phyloP scores from a whole-genome alignment of 2,113 vertebrate genomes.

The Cyrtonyx montezumae region DNA sequence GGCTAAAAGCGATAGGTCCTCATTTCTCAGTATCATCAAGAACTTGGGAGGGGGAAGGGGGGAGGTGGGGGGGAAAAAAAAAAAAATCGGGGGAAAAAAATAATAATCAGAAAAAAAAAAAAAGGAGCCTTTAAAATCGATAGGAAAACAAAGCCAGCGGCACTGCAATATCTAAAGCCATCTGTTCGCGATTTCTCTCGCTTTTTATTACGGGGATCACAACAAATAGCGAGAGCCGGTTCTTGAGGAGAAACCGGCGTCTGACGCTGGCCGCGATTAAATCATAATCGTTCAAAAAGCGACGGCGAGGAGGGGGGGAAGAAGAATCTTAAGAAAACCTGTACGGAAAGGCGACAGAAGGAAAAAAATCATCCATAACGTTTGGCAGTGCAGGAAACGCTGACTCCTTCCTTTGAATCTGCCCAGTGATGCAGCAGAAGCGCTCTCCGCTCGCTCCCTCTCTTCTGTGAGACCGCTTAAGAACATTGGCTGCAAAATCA shows the following conservation, averaged over 20 bases:
- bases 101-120: rapidly evolving
- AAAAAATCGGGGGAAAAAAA: too few species aligned
- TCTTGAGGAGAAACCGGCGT: constrained; percentile 14
- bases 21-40: constrained; percentile 60
- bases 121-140: constrained; percentile 23
- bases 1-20: constrained; percentile 50
- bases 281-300: background rate
- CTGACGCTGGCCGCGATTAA: background rate
- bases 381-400: constrained; percentile 47
- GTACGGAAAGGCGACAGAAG: background rate
- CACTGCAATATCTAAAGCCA: constrained; percentile 3
- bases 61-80: background rate
- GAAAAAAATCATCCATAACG: constrained; percentile 64
- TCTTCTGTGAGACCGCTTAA: constrained; percentile 48
- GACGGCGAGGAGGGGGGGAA: background rate
- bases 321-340: constrained; percentile 62
- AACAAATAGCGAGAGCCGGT: constrained; percentile 5
- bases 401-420: constrained; percentile 46
- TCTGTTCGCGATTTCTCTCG: constrained; percentile 43
- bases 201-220: constrained; percentile 22
- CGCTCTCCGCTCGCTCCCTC: constrained; percentile 35
- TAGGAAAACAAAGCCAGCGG: constrained; percentile 37
- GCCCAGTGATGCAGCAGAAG: constrained; percentile 69
- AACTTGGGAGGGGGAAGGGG: constrained; percentile 7
- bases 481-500: constrained; percentile 41